A percentile compares a stretch with the other conserved stretches of the same genome.
Evolutionary conservation across 2,113 vertebrate genomes (phyloP).

Genomic region (Bos javanicus): DNA sequence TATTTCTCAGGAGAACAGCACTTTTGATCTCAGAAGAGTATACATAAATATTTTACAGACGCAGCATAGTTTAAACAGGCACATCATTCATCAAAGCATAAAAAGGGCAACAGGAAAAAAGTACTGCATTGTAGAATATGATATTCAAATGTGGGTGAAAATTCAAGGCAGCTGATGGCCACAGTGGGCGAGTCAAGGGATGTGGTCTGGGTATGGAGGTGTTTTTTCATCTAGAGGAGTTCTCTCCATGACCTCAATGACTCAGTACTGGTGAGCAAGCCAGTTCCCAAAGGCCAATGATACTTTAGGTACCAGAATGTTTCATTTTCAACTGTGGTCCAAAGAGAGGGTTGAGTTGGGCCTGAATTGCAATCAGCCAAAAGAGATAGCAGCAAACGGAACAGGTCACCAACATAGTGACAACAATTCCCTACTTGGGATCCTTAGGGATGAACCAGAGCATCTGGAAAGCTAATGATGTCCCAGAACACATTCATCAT

Average conservation of each 20-base stretch:
- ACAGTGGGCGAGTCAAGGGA: not conserved
- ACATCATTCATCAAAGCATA: not conserved
- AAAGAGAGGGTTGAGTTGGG: not conserved
- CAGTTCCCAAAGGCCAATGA: fast-evolving
- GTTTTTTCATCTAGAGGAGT: not conserved
- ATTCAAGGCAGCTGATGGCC: not conserved
- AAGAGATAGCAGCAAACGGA: not conserved
- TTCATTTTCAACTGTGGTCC: not conserved
- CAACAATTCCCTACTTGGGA: not conserved
- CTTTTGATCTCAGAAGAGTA: not conserved
- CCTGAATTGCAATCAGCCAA: not conserved
- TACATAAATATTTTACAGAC: not conserved
- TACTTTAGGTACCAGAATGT: not conserved
- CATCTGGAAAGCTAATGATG: not conserved
- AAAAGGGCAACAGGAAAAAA: not conserved
- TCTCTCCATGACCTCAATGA: not conserved
- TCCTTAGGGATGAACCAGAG: not conserved
- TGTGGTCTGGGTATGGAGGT: not conserved
- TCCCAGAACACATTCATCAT: not conserved
- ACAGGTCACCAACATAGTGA: not conserved
- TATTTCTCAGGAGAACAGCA: not conserved
- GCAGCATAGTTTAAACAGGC: not conserved
- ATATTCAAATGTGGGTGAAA: not conserved
- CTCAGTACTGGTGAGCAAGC: not conserved
- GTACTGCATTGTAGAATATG: not conserved